Evolutionary conservation across 1,140 invertebrate species (phyloP).

Genomic region (Drosophila ananassae): DNA sequence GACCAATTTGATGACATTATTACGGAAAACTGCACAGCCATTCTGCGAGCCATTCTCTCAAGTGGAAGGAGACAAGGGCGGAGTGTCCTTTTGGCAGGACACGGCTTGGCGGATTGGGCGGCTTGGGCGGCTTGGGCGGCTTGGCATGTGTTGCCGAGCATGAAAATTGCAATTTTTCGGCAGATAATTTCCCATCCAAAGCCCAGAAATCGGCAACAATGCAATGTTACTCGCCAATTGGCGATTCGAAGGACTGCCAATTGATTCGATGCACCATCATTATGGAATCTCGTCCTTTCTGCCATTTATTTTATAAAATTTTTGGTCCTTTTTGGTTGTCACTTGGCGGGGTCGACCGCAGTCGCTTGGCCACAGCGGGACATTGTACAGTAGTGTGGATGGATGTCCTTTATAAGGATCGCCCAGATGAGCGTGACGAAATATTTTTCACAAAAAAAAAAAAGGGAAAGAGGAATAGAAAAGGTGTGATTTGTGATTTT

Average conservation of each 20-base stretch:
- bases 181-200: conserved; percentile 53
- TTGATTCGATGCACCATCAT: conserved; percentile 76
- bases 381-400: neutral
- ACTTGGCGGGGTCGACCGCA: conserved; percentile 69
- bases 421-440: conserved; percentile 60
- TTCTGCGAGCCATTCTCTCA: conserved; percentile 11
- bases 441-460: neutral
- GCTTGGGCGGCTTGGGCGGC: too few species aligned
- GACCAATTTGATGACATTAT: conserved; percentile 70
- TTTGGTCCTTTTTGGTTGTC: conserved; percentile 8
- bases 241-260: conserved; percentile 42
- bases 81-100: conserved; percentile 34
- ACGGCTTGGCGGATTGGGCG: conserved; percentile 34
- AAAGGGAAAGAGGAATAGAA: neutral
- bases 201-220: conserved; percentile 39
- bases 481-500: conserved; percentile 36
- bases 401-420: neutral
- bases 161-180: conserved; percentile 75
- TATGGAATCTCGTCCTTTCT: conserved; percentile 6
- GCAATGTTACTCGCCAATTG: conserved; percentile 48
- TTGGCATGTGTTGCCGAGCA: conserved; percentile 56
- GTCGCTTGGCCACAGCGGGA: conserved; percentile 77
- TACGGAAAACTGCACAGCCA: conserved; percentile 53
- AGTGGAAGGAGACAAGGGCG: neutral
- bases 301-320: neutral